phyloP scores from a whole-genome alignment of 1,140 invertebrate species.

The Calephelis nemesis region DNA sequence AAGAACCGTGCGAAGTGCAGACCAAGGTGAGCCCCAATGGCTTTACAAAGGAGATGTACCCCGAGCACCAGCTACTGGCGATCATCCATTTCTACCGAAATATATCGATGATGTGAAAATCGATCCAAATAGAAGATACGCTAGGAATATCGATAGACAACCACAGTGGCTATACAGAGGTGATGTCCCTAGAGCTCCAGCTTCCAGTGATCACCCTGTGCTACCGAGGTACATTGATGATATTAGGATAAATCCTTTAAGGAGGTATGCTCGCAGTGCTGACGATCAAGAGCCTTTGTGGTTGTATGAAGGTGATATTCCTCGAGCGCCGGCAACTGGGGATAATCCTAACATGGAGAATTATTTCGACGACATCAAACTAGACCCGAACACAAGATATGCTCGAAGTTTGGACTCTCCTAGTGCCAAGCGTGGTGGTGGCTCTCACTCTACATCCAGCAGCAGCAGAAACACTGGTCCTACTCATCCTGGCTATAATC shows the following conservation, averaged over 20 bases:
- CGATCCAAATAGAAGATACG: conserved; percentile 45
- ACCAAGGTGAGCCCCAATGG: conserved; percentile 45
- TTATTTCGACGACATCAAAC: conserved; percentile 31
- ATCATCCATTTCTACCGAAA: conserved; percentile 46
- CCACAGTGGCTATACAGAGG: conserved; percentile 55
- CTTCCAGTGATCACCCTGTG: conserved; percentile 44
- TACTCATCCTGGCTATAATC: conserved; percentile 50
- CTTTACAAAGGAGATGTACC: conserved; percentile 45
- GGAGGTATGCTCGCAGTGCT: conserved; percentile 30
- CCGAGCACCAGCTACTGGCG: conserved; percentile 41
- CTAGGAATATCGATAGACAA: conserved; percentile 29
- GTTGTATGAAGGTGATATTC: conserved; percentile 36
- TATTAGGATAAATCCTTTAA: conserved; percentile 44
- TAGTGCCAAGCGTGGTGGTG: conserved; percentile 42
- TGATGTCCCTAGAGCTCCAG: conserved; percentile 40
- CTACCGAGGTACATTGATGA: conserved; percentile 49
- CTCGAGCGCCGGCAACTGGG: neutral
- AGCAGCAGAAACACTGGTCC: conserved; percentile 42
- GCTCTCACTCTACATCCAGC: conserved; percentile 37
- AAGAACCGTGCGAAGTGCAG: conserved; percentile 35
- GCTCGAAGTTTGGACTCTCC: conserved; percentile 38
- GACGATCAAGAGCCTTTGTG: conserved; percentile 37
- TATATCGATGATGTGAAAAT: conserved; percentile 49
- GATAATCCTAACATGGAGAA: conserved; percentile 40
- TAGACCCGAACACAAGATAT: conserved; percentile 30